Conservation (phyloP, 2,797 vertebrate genomes). For the Helostoma temminkii region DNA sequence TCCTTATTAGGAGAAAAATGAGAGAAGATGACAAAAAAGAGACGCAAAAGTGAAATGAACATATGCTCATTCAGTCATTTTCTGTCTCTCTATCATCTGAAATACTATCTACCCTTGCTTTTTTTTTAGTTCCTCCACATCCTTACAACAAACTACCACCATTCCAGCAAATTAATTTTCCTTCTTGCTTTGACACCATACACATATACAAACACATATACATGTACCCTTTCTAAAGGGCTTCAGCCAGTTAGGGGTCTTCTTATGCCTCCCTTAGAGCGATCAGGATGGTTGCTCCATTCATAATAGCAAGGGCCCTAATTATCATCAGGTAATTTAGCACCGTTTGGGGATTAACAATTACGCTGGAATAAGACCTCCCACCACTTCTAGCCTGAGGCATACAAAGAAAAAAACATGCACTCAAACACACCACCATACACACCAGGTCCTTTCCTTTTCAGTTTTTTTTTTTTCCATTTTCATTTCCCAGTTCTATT, state of each 20-base stretch:
- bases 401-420: constrained; percentile 34
- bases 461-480: too few relatives aligned
- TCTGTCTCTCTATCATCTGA: constrained; percentile 7
- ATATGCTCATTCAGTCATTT: constrained; percentile 34
- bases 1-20: constrained; percentile 62
- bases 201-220: constrained; percentile 1
- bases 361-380: constrained; percentile 62
- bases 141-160: background rate
- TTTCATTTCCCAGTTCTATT: constrained; percentile 39
- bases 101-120: background rate
- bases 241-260: constrained; percentile 21
- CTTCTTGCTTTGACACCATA: constrained; percentile 11
- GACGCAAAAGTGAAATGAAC: constrained; percentile 38
- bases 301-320: constrained; percentile 51
- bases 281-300: constrained; percentile 22
- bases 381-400: constrained; percentile 56
- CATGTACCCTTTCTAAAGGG: background rate
- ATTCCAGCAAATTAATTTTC: constrained; percentile 8
- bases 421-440: constrained; percentile 3
- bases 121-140: background rate
- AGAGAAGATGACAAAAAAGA: constrained; percentile 11
- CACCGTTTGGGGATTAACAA: constrained; percentile 75
- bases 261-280: constrained; percentile 35
- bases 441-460: constrained; percentile 13
- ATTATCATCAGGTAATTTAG: constrained; percentile 79